These are phyloP conservation scores for Calyptomena viridis DNA, from an alignment of 2,113 vertebrate genomes.

Conservation along the genomic window DNA sequence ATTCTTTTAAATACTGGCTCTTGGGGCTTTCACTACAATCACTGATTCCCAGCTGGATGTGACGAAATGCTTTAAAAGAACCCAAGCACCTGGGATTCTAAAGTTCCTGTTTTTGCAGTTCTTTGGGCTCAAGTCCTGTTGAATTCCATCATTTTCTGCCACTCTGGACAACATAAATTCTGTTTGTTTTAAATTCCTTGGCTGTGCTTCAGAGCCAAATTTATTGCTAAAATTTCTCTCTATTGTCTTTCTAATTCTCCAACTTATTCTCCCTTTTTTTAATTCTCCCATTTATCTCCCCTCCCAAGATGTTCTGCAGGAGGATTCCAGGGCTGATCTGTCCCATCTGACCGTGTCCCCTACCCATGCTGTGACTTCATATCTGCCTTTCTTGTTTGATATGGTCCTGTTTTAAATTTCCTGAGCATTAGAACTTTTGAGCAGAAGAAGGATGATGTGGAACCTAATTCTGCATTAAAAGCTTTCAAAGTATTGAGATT, in stretches of 20 bases:
- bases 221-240: background rate
- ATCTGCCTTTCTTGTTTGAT: accelerated
- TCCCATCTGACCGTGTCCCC: background rate
- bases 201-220: background rate
- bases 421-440: background rate
- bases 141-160: background rate
- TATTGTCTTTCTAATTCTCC: background rate
- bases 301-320: background rate
- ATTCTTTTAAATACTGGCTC: background rate
- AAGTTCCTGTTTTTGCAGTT: background rate
- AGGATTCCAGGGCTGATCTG: background rate
- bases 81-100: background rate
- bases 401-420: accelerated
- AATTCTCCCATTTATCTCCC: background rate
- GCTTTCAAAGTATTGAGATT: background rate
- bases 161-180: background rate
- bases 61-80: background rate
- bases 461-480: background rate
- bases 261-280: no score
- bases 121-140: background rate
- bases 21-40: background rate
- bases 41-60: background rate
- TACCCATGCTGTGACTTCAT: accelerated
- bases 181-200: background rate
- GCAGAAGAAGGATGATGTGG: background rate